Conservation (phyloP, 2,113 vertebrate species). For the Antechinus flavipes region DNA sequence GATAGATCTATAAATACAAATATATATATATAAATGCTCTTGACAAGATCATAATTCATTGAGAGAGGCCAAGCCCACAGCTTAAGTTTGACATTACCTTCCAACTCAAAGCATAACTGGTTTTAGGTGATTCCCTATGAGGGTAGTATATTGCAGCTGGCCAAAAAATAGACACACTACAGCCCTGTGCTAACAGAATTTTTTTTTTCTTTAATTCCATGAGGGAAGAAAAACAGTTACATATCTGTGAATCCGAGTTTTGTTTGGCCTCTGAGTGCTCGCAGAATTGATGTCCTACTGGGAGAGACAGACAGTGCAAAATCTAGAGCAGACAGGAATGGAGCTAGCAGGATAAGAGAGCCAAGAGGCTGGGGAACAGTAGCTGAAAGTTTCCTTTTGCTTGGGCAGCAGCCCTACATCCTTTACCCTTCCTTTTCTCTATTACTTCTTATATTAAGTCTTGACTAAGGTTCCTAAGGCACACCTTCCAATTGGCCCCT, state of each 20-base stretch:
- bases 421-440: neutral
- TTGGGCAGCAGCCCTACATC: accelerated
- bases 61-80: constrained; percentile 81
- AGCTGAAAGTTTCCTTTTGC: neutral
- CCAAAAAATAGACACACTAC: constrained; percentile 88
- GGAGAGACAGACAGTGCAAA: constrained; percentile 54
- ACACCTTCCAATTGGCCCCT: neutral
- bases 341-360: neutral
- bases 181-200: constrained; percentile 83
- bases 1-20: no score
- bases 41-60: constrained; percentile 88
- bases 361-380: neutral
- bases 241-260: constrained; percentile 79
- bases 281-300: constrained; percentile 61
- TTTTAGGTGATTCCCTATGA: constrained; percentile 87
- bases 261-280: constrained; percentile 70
- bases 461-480: neutral
- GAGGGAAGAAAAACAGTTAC: constrained; percentile 82
- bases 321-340: neutral
- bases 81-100: constrained; percentile 81
- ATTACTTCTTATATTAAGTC: neutral
- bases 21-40: constrained; percentile 68
- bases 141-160: constrained; percentile 88
- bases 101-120: constrained; percentile 83
- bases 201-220: constrained; percentile 77